A percentile compares a stretch with the other conserved stretches of the same genome.
phyloP scores from a whole-genome alignment of 2,113 vertebrate genomes.

The Neolamprologus kungweensis region DNA sequence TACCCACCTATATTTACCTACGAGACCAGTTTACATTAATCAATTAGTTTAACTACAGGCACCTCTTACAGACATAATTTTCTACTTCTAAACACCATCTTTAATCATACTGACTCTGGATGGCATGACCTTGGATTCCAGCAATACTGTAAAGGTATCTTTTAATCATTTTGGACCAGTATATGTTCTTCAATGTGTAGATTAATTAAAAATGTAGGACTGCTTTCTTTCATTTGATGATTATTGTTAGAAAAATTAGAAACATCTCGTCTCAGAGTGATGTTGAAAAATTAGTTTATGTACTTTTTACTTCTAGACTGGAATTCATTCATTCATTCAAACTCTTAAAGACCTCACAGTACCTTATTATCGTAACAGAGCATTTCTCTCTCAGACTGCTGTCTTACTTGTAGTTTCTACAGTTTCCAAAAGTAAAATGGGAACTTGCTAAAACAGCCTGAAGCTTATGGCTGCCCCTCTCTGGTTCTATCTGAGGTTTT shows the following conservation, averaged over 20 bases:
- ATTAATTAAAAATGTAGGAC: background rate
- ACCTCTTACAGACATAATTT: background rate
- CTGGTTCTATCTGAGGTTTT: background rate
- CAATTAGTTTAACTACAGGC: background rate
- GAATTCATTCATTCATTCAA: background rate
- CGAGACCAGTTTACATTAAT: background rate
- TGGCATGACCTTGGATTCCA: background rate
- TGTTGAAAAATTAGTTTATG: background rate
- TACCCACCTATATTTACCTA: background rate
- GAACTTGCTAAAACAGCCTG: background rate
- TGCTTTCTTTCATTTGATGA: background rate
- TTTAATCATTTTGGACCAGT: background rate
- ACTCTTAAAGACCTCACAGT: background rate
- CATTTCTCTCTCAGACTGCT: background rate
- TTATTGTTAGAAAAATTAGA: background rate
- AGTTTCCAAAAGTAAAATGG: background rate
- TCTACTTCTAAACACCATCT: background rate
- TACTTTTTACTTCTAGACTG: background rate
- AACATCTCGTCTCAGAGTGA: rapidly evolving
- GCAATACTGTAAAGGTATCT: background rate
- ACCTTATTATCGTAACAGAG: background rate
- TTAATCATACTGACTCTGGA: background rate
- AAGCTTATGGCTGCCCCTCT: background rate
- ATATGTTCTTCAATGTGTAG: background rate
- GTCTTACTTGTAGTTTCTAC: background rate